Evolutionary conservation across 2,113 vertebrate species (phyloP).

Genomic region (Diglossa brunneiventris): DNA sequence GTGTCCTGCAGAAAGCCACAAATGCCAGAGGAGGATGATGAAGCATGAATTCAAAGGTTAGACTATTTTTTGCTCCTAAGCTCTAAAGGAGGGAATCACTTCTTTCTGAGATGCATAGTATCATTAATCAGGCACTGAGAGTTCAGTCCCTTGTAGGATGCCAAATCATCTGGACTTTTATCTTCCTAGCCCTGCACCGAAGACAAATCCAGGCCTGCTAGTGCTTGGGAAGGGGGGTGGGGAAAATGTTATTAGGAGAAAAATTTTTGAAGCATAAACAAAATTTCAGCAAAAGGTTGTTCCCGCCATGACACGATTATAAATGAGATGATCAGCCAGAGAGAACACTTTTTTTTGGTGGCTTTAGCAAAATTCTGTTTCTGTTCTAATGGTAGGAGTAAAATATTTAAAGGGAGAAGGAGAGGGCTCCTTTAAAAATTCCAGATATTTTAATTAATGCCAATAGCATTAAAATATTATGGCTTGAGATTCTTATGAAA

Average conservation of each 20-base stretch:
- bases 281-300: slow-evolving; percentile 39
- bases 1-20: not conserved
- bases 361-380: slow-evolving; percentile 9
- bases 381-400: not conserved
- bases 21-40: slow-evolving; percentile 1
- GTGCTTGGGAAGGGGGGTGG: not conserved
- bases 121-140: slow-evolving; percentile 51
- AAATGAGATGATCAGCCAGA: slow-evolving; percentile 42
- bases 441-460: slow-evolving; percentile 66
- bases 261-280: slow-evolving; percentile 63
- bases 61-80: not conserved
- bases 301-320: not conserved
- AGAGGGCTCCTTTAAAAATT: slow-evolving; percentile 43
- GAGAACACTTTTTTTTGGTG: not conserved
- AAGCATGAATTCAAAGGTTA: slow-evolving; percentile 45
- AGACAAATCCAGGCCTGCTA: not conserved
- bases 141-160: not conserved
- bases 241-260: slow-evolving; percentile 6
- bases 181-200: not conserved
- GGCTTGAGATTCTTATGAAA: slow-evolving; percentile 58
- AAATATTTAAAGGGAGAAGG: slow-evolving; percentile 18
- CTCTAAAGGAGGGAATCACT: slow-evolving; percentile 29
- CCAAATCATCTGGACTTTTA: slow-evolving; percentile 38
- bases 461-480: slow-evolving; percentile 64
- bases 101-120: slow-evolving; percentile 2